phyloP scores from a whole-genome alignment of 2,797 vertebrate genomes.

The Tolypeutes matacus region DNA sequence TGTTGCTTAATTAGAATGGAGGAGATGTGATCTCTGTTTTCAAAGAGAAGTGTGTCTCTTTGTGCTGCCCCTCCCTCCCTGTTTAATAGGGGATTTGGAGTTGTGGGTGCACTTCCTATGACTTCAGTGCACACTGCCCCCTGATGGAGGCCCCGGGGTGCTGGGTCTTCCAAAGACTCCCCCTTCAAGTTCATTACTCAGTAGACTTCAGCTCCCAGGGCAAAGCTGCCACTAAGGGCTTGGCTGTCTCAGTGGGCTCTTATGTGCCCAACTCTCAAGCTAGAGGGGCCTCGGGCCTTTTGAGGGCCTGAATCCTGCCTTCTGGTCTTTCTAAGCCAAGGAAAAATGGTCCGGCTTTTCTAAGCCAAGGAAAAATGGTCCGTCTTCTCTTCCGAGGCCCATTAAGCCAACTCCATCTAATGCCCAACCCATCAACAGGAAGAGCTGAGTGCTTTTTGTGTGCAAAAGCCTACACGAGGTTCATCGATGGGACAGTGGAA shows the following conservation, averaged over 20 bases:
- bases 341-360: too few species aligned
- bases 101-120: neutral
- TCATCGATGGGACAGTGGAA: neutral
- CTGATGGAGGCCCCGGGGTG: neutral
- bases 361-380: neutral
- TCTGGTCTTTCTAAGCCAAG: too few species aligned
- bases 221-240: neutral
- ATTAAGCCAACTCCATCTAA: neutral
- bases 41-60: neutral
- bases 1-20: constrained; percentile 2
- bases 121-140: neutral
- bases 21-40: neutral
- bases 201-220: neutral
- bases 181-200: neutral
- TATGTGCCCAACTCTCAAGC: neutral
- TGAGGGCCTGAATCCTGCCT: neutral
- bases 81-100: neutral
- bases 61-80: neutral
- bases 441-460: neutral
- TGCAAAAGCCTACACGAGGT: neutral
- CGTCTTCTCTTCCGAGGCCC: neutral
- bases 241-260: neutral
- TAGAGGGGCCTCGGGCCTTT: neutral
- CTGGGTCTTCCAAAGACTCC: neutral
- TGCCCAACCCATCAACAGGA: neutral